These are phyloP conservation scores for Poeciliopsis gracilis DNA, from an alignment of 2,797 vertebrate species.

Conservation along the genomic window DNA sequence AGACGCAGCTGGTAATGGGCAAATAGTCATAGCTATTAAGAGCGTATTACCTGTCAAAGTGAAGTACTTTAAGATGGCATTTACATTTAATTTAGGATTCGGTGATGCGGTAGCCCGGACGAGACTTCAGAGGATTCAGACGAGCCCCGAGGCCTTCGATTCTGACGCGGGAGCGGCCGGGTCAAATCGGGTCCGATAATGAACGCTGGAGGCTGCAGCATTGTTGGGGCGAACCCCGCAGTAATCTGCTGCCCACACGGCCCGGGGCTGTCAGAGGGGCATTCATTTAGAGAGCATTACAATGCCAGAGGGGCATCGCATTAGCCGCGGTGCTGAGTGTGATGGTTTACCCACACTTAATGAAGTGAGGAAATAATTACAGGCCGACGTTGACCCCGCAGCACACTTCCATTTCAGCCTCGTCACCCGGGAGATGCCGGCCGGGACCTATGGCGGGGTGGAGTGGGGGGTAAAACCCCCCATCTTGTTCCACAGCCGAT, in stretches of 20 bases:
- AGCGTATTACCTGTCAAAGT: slow-evolving; percentile 60
- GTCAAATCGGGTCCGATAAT: slow-evolving; percentile 72
- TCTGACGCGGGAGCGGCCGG: slow-evolving; percentile 54
- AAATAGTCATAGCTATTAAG: slow-evolving; percentile 50
- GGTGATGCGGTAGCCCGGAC: slow-evolving; percentile 42
- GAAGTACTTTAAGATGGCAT: slow-evolving; percentile 56
- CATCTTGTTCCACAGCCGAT: slow-evolving; percentile 68
- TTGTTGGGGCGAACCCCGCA: slow-evolving; percentile 75
- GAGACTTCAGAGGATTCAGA: slow-evolving; percentile 59
- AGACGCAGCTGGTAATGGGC: slow-evolving; percentile 38
- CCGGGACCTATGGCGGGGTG: slow-evolving; percentile 58
- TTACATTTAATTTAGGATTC: slow-evolving; percentile 70
- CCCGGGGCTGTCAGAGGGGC: slow-evolving; percentile 78
- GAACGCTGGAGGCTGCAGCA: slow-evolving; percentile 64
- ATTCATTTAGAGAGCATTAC: slow-evolving; percentile 83
- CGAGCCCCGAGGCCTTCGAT: slow-evolving; percentile 48
- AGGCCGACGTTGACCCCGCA: slow-evolving; percentile 82
- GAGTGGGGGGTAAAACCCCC: too few species aligned
- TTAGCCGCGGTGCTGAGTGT: slow-evolving; percentile 81
- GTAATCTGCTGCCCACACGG: slow-evolving; percentile 79
- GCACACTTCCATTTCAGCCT: slow-evolving; percentile 77
- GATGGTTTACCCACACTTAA: slow-evolving; percentile 85
- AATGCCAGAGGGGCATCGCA: slow-evolving; percentile 81
- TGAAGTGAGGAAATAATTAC: slow-evolving; percentile 88
- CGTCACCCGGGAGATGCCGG: slow-evolving; percentile 67